Conservation (phyloP, 2,797 vertebrate species). For the Anas flavirostris region DNA sequence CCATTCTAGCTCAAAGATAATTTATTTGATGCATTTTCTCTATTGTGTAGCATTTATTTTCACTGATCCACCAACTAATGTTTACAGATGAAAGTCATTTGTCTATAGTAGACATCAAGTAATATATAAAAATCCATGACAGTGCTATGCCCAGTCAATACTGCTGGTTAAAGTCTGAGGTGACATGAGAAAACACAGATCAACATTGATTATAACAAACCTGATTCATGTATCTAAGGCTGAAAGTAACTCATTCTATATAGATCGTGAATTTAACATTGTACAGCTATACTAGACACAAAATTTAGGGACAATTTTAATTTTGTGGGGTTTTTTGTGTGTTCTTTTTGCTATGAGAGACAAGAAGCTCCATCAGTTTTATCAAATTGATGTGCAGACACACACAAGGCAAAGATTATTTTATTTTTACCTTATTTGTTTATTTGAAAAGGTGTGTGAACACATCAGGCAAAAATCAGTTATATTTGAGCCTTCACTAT, state of each 20-base stretch:
- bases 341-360: background rate
- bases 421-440: background rate
- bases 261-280: background rate
- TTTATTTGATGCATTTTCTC: constrained; percentile 38
- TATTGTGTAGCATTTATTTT: constrained; percentile 12
- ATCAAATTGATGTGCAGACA: background rate
- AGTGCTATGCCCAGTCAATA: background rate
- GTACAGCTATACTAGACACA: background rate
- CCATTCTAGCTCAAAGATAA: background rate
- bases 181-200: background rate
- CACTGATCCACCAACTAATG: background rate
- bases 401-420: background rate
- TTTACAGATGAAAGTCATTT: constrained; percentile 10
- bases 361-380: background rate
- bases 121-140: constrained; percentile 7
- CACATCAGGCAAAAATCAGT: constrained; percentile 11
- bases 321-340: background rate
- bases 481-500: background rate
- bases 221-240: background rate
- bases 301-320: background rate
- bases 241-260: background rate
- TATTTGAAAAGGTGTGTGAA: background rate
- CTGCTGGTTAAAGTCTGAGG: background rate
- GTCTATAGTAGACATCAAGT: background rate
- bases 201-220: background rate